These are phyloP conservation scores for Chauna torquata DNA, from an alignment of 2,113 vertebrate species.

Conservation along the genomic window DNA sequence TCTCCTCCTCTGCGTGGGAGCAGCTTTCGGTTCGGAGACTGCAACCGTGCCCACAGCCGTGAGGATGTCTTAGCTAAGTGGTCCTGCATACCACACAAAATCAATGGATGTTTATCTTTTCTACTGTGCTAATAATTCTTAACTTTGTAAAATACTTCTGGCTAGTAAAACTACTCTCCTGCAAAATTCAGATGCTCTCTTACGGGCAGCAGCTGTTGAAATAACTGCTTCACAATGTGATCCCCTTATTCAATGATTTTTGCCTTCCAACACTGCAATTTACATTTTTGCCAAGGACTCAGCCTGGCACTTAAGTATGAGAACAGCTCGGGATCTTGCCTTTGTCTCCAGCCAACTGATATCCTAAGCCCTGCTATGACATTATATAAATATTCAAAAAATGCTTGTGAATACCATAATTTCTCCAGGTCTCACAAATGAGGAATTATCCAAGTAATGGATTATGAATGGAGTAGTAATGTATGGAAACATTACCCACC, in stretches of 20 bases:
- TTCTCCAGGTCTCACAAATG: conserved; percentile 63
- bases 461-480: conserved; percentile 61
- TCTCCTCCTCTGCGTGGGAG: neutral
- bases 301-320: conserved; percentile 46
- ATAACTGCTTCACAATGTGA: conserved; percentile 50
- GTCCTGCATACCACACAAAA: neutral
- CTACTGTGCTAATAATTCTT: neutral
- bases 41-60: neutral
- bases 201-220: conserved; percentile 45
- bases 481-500: conserved; percentile 52
- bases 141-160: neutral
- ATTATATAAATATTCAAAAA: conserved; percentile 66
- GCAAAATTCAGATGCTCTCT: conserved; percentile 8
- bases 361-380: conserved; percentile 30
- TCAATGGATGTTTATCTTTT: neutral
- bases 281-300: conserved; percentile 58
- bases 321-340: conserved; percentile 37
- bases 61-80: neutral
- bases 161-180: neutral
- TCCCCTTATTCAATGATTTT: conserved; percentile 50
- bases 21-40: neutral
- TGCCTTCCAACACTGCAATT: conserved; percentile 25
- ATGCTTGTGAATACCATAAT: conserved; percentile 56
- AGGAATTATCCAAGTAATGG: conserved; percentile 72
- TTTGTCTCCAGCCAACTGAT: conserved; percentile 59